Evolutionary conservation across 1,140 invertebrate genomes (phyloP).

Genomic region (Schlechtendalia chinensis): DNA sequence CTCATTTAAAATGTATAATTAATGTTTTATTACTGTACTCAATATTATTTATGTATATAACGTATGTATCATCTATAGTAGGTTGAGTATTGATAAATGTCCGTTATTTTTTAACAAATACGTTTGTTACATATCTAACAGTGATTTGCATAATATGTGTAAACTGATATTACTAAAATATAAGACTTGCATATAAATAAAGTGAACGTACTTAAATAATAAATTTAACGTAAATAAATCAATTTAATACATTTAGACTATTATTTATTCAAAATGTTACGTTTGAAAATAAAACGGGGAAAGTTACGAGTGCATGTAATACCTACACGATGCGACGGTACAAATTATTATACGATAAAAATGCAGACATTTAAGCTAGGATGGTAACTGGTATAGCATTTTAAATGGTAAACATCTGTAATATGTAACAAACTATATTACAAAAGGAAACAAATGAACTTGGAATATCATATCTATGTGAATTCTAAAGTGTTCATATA

Average conservation of each 20-base stretch:
- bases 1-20: too few species aligned
- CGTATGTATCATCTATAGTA: too few species aligned
- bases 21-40: too few species aligned
- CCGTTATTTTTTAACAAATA: too few species aligned
- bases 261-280: not conserved
- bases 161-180: not conserved
- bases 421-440: too few species aligned
- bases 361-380: not conserved
- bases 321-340: not conserved
- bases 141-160: not conserved
- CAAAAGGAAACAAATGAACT: too few species aligned
- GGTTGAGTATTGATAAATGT: too few species aligned
- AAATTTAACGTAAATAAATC: slow-evolving; percentile 12
- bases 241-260: not conserved
- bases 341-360: not conserved
- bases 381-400: not conserved
- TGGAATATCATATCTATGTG: too few species aligned
- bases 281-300: not conserved
- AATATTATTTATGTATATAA: too few species aligned
- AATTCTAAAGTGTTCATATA: too few species aligned
- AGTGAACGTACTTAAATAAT: not conserved
- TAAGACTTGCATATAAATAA: not conserved
- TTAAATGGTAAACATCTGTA: not conserved
- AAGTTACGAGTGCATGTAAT: not conserved
- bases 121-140: not conserved